Conservation (phyloP, 2,113 vertebrate species). For the Thamnophis sirtalis region DNA sequence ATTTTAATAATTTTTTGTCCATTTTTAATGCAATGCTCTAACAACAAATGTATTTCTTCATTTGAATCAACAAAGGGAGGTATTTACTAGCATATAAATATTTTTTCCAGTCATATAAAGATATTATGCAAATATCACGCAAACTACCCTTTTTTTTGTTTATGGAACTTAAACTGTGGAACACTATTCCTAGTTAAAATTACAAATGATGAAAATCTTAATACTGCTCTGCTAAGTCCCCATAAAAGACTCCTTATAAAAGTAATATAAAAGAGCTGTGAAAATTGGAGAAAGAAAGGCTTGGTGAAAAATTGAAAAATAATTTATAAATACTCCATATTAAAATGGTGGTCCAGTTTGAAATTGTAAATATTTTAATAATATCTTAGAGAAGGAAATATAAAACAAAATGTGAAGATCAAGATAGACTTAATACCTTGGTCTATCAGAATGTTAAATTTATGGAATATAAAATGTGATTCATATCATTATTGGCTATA, state of each 20-base stretch:
- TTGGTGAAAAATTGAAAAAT: not conserved
- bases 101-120: not conserved
- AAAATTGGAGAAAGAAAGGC: not conserved
- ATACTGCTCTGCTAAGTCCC: not conserved
- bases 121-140: not conserved
- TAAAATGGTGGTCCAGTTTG: not conserved
- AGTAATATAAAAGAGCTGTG: no score
- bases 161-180: not conserved
- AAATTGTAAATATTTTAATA: not conserved
- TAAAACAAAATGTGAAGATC: not conserved
- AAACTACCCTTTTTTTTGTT: not conserved
- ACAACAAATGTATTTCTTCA: not conserved
- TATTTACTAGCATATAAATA: not conserved
- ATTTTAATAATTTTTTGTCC: constrained; percentile 30
- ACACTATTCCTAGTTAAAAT: not conserved
- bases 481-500: not conserved
- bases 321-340: not conserved
- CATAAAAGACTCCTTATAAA: not conserved
- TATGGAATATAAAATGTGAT: not conserved
- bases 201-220: not conserved
- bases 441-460: not conserved
- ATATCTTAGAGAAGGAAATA: not conserved
- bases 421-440: not conserved
- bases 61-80: not conserved
- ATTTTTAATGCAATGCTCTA: not conserved